Percentiles rank a stretch among this genome's conserved stretches.
phyloP scores from a whole-genome alignment of 1,140 invertebrate species.

The Conus betulinus region DNA sequence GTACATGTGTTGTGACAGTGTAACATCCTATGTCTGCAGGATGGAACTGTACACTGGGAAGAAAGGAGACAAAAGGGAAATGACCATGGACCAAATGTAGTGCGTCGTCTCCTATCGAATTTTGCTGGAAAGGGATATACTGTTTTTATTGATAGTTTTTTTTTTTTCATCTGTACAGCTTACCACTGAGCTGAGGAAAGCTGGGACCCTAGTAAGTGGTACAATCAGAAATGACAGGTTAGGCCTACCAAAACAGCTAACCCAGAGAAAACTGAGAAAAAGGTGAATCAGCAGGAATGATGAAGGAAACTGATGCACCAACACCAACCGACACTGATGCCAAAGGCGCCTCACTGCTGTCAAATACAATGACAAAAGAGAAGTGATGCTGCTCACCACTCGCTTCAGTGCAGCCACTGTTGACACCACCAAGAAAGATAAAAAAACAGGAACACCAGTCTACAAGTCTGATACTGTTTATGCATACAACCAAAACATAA shows the following conservation, averaged over 20 bases:
- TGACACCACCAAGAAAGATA: not conserved
- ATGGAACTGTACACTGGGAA: constrained; percentile 29
- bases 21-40: not conserved
- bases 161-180: constrained; percentile 21
- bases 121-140: not conserved
- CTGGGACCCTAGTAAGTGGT: too few relatives aligned
- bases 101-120: not conserved
- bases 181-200: too few relatives aligned
- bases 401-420: not conserved
- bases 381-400: not conserved
- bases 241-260: too few relatives aligned
- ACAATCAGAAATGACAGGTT: too few relatives aligned
- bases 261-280: too few relatives aligned
- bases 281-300: too few relatives aligned
- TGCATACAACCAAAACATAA: constrained; percentile 26
- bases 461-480: not conserved
- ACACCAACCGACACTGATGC: too few relatives aligned
- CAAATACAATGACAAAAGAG: constrained; percentile 19
- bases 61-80: not conserved
- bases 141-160: constrained; percentile 5
- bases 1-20: constrained; percentile 1
- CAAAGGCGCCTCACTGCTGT: not conserved
- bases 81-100: constrained; percentile 17
- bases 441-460: not conserved
- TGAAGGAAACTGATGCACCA: too few relatives aligned